These are phyloP conservation scores for Paedocypris micromegethes DNA, from an alignment of 2,797 vertebrate genomes.

Conservation along the genomic window DNA sequence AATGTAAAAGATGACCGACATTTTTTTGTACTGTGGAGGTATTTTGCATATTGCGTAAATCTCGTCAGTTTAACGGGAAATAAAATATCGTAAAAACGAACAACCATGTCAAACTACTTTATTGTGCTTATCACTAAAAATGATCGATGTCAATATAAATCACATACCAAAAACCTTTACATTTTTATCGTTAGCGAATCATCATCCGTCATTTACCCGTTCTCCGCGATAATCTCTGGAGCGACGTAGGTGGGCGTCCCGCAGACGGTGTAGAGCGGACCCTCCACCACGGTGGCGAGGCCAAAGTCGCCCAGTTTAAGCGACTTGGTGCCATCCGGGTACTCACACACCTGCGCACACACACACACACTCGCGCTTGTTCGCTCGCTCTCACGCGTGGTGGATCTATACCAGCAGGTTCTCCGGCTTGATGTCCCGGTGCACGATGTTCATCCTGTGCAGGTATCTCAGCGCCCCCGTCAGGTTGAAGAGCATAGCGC, in stretches of 20 bases:
- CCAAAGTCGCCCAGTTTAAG: slow-evolving; percentile 95
- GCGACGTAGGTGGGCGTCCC: slow-evolving; percentile 97
- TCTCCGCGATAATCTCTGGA: slow-evolving; percentile 95
- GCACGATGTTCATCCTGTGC: slow-evolving; percentile 90
- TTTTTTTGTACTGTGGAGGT: no score
- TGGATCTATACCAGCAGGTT: slow-evolving; percentile 82
- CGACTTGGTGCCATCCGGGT: slow-evolving; percentile 91
- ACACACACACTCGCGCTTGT: slow-evolving; percentile 1
- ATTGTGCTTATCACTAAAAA: no score
- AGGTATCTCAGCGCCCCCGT: slow-evolving; percentile 88
- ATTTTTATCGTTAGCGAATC: no score
- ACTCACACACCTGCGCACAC: slow-evolving; percentile 78
- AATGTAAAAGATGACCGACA: no score
- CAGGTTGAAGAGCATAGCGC: slow-evolving; percentile 96
- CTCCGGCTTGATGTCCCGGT: slow-evolving; percentile 97
- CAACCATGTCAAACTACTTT: no score
- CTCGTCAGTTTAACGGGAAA: no score
- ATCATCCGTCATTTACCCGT: slow-evolving; percentile 71
- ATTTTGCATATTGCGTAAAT: no score
- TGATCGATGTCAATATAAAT: no score
- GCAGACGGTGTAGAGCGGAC: slow-evolving; percentile 89
- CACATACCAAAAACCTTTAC: no score
- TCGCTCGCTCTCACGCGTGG: background rate
- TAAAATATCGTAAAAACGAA: no score
- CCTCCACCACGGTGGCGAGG: slow-evolving; percentile 89